phyloP scores from a whole-genome alignment of 2,113 vertebrate genomes.

The Pluvialis apricaria region DNA sequence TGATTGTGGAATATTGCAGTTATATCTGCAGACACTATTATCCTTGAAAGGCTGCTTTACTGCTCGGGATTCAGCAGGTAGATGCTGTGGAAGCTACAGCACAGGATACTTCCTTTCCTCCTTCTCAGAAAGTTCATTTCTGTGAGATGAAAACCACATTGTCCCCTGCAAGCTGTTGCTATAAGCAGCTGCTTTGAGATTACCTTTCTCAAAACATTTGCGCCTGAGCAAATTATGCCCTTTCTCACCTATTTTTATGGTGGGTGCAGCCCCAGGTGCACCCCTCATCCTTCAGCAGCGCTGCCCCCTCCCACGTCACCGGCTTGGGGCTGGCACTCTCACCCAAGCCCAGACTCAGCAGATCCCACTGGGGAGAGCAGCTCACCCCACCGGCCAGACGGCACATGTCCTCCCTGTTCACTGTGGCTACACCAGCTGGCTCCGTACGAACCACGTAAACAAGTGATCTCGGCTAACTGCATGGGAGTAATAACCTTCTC shows the following conservation, averaged over 20 bases:
- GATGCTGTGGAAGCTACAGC: not conserved
- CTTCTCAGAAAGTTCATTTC: not conserved
- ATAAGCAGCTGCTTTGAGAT: not conserved
- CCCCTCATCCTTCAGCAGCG: accelerated
- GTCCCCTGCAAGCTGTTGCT: not conserved
- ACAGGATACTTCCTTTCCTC: not conserved
- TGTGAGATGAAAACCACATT: not conserved
- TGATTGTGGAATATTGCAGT: not conserved
- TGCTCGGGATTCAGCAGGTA: not conserved
- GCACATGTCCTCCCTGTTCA: not conserved
- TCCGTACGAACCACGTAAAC: accelerated
- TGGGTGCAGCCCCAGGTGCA: not conserved
- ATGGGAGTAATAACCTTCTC: not conserved
- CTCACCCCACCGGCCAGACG: accelerated
- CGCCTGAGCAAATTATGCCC: not conserved
- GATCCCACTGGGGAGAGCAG: not conserved
- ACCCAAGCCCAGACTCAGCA: not conserved
- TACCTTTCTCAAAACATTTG: not conserved
- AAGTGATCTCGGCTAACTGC: not conserved
- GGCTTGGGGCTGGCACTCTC: accelerated
- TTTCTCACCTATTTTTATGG: not conserved
- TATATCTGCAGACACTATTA: not conserved
- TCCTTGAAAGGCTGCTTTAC: not conserved
- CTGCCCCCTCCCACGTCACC: not conserved
- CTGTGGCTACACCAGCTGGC: not conserved